Conservation (phyloP, 2,888 invertebrate species). For the Boloria selene region DNA sequence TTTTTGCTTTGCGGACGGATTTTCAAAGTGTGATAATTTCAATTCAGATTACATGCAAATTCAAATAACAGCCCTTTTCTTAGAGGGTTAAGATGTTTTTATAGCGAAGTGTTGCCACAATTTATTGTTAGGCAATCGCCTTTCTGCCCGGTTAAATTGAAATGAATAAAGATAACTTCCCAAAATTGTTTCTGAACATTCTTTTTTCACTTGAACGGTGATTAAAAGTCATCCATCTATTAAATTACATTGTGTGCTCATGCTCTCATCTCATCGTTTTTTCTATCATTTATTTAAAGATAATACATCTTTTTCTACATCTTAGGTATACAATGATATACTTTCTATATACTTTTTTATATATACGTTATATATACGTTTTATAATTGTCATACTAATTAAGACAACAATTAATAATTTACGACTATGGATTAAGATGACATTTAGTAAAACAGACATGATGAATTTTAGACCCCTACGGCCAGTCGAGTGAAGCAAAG, state of each 20-base stretch:
- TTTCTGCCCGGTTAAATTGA: constrained; percentile 59
- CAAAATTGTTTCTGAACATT: constrained; percentile 29
- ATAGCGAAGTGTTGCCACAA: constrained; percentile 67
- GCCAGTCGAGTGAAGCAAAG: background rate
- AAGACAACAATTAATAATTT: too few species aligned
- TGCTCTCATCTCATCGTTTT: too few species aligned
- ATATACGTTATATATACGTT: too few species aligned
- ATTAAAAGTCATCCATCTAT: background rate
- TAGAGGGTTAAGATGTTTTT: constrained; percentile 77
- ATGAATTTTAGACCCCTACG: too few species aligned
- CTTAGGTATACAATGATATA: too few species aligned
- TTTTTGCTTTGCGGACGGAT: constrained; percentile 16
- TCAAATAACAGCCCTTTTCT: constrained; percentile 53
- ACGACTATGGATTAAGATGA: too few species aligned
- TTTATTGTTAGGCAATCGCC: constrained; percentile 56
- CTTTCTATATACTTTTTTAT: too few species aligned
- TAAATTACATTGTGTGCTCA: background rate
- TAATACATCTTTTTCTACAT: too few species aligned
- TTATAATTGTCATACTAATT: too few species aligned
- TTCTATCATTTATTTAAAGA: too few species aligned
- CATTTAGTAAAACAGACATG: too few species aligned
- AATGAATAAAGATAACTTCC: constrained; percentile 65
- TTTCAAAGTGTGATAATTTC: constrained; percentile 47
- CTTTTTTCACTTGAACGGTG: constrained; percentile 20
- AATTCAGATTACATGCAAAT: constrained; percentile 75